Percentiles rank a stretch among this genome's conserved stretches.
Conservation (phyloP, 2,888 invertebrate species). For the Tiphia femorata region DNA sequence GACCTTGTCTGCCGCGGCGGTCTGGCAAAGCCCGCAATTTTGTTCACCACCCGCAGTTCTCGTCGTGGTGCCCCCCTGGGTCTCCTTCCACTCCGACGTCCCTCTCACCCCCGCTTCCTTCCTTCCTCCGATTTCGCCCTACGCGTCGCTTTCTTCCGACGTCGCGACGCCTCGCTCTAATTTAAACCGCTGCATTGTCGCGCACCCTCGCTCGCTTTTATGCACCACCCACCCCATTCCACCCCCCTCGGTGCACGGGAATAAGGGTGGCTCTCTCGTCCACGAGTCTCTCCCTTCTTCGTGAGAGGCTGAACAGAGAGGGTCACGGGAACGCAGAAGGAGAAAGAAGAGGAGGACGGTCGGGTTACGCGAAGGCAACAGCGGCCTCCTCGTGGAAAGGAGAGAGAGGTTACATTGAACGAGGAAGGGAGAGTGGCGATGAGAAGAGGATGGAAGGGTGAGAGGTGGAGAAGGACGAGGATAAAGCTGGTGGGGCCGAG, state of each 20-base stretch:
- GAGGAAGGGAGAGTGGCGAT: too few relatives aligned
- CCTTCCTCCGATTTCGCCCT: neutral
- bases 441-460: constrained; percentile 19
- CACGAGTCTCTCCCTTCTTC: neutral
- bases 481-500: too few relatives aligned
- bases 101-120: neutral
- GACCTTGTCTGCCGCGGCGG: constrained; percentile 30
- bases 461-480: constrained; percentile 18
- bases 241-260: constrained; percentile 31
- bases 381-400: too few relatives aligned
- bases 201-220: constrained; percentile 28
- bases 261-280: constrained; percentile 27
- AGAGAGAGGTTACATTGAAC: too few relatives aligned
- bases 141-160: constrained; percentile 3
- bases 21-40: constrained; percentile 42
- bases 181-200: constrained; percentile 54
- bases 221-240: constrained; percentile 19
- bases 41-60: constrained; percentile 39
- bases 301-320: constrained; percentile 1
- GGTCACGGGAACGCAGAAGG: constrained; percentile 2
- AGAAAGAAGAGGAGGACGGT: constrained; percentile 8
- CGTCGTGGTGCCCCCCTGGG: constrained; percentile 4
- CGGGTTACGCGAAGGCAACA: constrained; percentile 20
- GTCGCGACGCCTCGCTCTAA: constrained; percentile 38
- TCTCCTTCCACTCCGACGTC: neutral